Evolutionary conservation across 1,140 invertebrate species (phyloP).

Genomic region (Euwallacea similis): DNA sequence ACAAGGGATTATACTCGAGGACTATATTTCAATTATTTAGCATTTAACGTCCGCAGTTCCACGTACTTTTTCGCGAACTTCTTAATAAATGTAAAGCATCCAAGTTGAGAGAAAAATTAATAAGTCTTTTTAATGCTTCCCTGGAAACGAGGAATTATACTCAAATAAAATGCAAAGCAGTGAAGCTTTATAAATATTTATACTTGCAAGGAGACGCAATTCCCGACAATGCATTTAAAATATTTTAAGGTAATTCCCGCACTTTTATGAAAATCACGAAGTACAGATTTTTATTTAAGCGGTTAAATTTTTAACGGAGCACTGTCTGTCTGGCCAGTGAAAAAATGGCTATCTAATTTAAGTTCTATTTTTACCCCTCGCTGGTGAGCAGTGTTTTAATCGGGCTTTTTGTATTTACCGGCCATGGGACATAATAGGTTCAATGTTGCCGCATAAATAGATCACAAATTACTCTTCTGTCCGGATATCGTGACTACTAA

Average conservation of each 20-base stretch:
- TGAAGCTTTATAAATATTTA: constrained; percentile 32
- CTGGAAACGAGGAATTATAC: constrained; percentile 13
- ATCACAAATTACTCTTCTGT: too few species aligned
- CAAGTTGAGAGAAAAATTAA: constrained; percentile 8
- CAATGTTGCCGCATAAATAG: too few species aligned
- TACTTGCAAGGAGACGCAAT: constrained; percentile 17
- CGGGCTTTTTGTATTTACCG: too few species aligned
- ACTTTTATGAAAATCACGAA: constrained; percentile 31
- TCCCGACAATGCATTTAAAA: constrained; percentile 31
- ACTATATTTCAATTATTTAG: too few species aligned
- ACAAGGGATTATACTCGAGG: too few species aligned
- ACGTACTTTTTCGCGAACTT: constrained; percentile 7
- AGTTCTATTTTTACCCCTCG: constrained; percentile 8
- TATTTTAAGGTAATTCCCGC: constrained; percentile 32
- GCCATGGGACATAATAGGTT: too few species aligned
- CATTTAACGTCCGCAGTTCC: neutral
- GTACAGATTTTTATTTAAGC: constrained; percentile 23
- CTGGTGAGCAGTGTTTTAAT: neutral
- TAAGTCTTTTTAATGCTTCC: constrained; percentile 2
- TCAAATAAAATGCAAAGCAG: constrained; percentile 24
- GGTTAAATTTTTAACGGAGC: constrained; percentile 25
- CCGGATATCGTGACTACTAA: too few species aligned
- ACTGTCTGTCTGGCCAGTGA: neutral
- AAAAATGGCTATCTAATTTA: constrained; percentile 10
- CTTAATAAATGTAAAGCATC: constrained; percentile 5